Evolutionary conservation across 2,797 vertebrate genomes (phyloP).

Genomic region (Hemitrygon akajei): DNA sequence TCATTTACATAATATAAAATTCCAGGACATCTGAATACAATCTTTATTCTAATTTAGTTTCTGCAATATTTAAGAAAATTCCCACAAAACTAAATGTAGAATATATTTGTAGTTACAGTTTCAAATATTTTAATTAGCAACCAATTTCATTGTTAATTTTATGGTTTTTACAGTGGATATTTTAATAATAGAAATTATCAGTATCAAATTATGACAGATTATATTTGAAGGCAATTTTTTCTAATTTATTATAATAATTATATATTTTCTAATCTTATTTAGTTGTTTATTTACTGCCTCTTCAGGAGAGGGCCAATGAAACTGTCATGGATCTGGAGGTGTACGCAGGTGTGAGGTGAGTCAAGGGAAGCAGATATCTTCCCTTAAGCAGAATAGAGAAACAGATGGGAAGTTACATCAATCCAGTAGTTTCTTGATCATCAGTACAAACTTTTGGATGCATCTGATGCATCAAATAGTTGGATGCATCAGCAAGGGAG

Average conservation of each 20-base stretch:
- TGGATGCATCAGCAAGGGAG: too few species aligned
- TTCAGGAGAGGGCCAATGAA: too few species aligned
- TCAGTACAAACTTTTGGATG: too few species aligned
- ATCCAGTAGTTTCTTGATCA: too few species aligned
- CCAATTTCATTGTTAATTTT: conserved; percentile 4
- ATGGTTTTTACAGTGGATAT: not conserved
- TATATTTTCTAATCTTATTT: not conserved
- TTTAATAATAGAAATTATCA: not conserved
- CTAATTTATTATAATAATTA: not conserved
- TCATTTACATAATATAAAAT: too few species aligned
- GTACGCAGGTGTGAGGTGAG: too few species aligned
- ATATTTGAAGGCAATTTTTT: not conserved
- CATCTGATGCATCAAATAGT: too few species aligned
- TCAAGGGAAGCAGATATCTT: too few species aligned
- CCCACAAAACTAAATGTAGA: not conserved
- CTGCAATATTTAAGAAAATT: not conserved
- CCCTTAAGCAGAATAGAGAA: too few species aligned
- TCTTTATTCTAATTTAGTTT: not conserved
- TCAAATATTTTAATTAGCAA: not conserved
- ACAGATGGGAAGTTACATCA: too few species aligned
- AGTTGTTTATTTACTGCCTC: too few species aligned
- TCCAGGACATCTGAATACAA: not conserved
- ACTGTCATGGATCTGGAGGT: too few species aligned
- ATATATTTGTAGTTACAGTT: not conserved
- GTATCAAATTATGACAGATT: not conserved